These are phyloP conservation scores for Nymphalis urticae DNA, from an alignment of 2,888 invertebrate genomes.

Conservation along the genomic window DNA sequence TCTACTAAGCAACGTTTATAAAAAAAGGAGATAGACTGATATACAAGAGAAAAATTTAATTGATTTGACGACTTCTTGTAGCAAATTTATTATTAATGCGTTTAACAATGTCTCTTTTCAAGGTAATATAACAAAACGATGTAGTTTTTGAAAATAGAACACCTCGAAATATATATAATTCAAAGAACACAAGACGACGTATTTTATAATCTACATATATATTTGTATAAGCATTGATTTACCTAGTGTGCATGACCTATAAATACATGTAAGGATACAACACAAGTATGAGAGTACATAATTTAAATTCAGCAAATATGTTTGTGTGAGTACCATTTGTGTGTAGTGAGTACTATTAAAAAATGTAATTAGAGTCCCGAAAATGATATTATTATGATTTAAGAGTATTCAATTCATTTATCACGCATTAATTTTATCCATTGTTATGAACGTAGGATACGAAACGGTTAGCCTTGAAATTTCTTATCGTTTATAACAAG, in stretches of 20 bases:
- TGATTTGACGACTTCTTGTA: no score
- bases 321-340: background rate
- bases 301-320: background rate
- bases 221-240: background rate
- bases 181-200: no score
- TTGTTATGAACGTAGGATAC: conserved; percentile 68
- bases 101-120: no score
- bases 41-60: no score
- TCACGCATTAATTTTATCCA: conserved; percentile 50
- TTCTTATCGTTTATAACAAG: conserved; percentile 72
- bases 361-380: conserved; percentile 8
- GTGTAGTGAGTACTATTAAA: background rate
- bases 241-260: background rate
- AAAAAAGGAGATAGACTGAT: no score
- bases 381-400: conserved; percentile 10
- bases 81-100: no score
- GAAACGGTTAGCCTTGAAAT: conserved; percentile 75
- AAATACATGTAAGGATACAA: background rate
- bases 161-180: no score
- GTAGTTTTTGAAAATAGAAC: no score
- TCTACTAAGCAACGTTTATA: no score
- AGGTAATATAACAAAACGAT: no score
- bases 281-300: background rate
- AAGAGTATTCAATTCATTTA: conserved; percentile 32
- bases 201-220: conserved; percentile 1